Base-by-base conservation (phyloP, 2,113 vertebrate species). In the Chionis minor region DNA sequence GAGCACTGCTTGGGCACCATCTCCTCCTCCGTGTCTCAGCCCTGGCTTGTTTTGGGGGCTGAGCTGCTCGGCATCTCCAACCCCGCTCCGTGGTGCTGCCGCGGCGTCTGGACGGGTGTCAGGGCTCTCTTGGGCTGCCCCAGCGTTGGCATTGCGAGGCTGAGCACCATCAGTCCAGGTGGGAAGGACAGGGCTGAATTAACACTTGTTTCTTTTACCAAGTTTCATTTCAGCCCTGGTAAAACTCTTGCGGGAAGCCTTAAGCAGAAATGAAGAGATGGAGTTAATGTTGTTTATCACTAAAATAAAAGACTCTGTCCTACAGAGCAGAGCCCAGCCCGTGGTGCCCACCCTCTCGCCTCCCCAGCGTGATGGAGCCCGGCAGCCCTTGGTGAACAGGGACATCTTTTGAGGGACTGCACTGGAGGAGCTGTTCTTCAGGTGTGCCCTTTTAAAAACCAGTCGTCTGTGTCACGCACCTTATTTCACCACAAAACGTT, bases 1-100 rank as follows among this genome's bases (percentile, higher is more conserved):
- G 44, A 47, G 66, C 15, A 7, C 18, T 73, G 59, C 32, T 61
- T 0, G 0, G 40, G 24, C 2, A 3, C 32, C 27, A 9, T 19
- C 40, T 62, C 6, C 13, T 89, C 56, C 10, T 80, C 47, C 2
- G 0, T 15, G 10, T 22, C 47, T 77, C 63, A 63, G 33, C 62
- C 26, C 13, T 27, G 51, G 22, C 35, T 77, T n/a, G 27, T 59
- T 77, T 32, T 59, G 27, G 30, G 49, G 69, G 30, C 47, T 42
- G 72, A 83, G 67, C 12, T 38, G 22, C 38, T 62, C 17, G 33
- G 35, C 42, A 38, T 17, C 63, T 54, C 58, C 44, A 14, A 2
- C 10, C 5, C 28, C 28, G 14, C 6, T 22, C 27, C 45, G 7
- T 4, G 26, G 18, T 3, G 1, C 27, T 61, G 66, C 70, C 3